Percentiles rank a stretch among this genome's conserved stretches.
These are phyloP conservation scores for Chionoecetes opilio DNA, from an alignment of 1,140 invertebrate species.

Conservation along the genomic window DNA sequence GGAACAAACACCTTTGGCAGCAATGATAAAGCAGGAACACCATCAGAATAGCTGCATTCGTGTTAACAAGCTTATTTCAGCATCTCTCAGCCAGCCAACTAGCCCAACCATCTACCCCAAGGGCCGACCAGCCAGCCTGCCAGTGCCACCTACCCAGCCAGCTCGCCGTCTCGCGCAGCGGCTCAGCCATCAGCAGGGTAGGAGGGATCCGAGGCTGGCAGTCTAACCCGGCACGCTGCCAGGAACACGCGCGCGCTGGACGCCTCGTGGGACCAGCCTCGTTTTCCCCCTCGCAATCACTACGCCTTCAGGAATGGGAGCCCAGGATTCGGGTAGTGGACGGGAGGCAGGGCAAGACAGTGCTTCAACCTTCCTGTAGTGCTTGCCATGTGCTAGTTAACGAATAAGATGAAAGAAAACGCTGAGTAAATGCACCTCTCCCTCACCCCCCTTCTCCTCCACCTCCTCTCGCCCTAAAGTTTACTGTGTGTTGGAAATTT, in stretches of 20 bases:
- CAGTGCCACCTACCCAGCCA: background rate
- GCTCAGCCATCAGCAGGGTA: constrained; percentile 2
- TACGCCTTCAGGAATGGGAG: constrained; percentile 24
- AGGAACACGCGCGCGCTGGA: background rate
- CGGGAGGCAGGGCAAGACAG: background rate
- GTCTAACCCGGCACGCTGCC: background rate
- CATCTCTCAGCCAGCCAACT: background rate
- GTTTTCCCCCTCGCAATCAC: background rate
- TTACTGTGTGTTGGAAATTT: constrained; percentile 20
- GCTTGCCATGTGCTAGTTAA: background rate
- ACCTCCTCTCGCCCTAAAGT: background rate
- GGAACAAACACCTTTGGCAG: background rate
- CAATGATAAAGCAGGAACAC: background rate
- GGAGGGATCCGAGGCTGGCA: constrained; percentile 12
- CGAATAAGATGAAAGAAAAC: constrained; percentile 9
- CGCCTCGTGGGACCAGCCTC: background rate
- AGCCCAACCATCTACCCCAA: background rate
- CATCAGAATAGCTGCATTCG: background rate
- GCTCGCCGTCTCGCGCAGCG: background rate
- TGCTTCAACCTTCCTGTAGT: background rate
- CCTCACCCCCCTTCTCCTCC: background rate
- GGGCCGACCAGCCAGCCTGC: background rate
- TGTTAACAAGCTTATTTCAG: background rate
- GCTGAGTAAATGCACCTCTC: background rate
- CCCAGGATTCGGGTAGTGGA: background rate